Percentiles rank a stretch among this genome's conserved stretches.
phyloP scores from a whole-genome alignment of 2,797 vertebrate species.

The Hippopotamyrus pictus region DNA sequence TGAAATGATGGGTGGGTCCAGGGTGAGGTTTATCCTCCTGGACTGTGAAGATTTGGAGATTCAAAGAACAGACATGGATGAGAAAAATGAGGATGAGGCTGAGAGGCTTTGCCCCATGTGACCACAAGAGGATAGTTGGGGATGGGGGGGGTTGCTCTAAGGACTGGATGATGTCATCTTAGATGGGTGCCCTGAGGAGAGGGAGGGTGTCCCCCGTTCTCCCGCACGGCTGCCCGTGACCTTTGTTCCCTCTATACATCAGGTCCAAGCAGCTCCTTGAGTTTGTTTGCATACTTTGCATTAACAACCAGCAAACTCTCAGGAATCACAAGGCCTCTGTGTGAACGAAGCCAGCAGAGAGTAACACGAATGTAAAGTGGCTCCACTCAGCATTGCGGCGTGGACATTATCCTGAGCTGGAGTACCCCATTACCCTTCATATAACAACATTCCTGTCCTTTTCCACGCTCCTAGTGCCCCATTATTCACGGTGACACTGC shows the following conservation, averaged over 20 bases:
- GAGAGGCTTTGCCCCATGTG: background rate
- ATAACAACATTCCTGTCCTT: slow-evolving; percentile 24
- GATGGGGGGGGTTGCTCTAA: slow-evolving; percentile 30
- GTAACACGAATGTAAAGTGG: slow-evolving; percentile 8
- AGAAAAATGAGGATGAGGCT: background rate
- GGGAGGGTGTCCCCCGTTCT: slow-evolving; percentile 38
- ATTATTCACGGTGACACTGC: background rate
- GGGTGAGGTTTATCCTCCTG: background rate
- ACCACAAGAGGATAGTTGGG: slow-evolving; percentile 32
- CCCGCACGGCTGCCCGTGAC: slow-evolving; percentile 50
- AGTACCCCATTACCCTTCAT: slow-evolving; percentile 25
- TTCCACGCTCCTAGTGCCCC: background rate
- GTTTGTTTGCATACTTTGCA: slow-evolving; percentile 23
- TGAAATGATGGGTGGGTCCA: background rate
- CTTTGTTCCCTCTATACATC: background rate
- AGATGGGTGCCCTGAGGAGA: slow-evolving; percentile 37
- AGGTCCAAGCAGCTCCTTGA: background rate
- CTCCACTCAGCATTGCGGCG: slow-evolving; percentile 34
- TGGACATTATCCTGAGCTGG: slow-evolving; percentile 33
- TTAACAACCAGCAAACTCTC: slow-evolving; percentile 14
- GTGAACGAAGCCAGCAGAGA: slow-evolving; percentile 20
- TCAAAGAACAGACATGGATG: no score
- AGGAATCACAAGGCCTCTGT: background rate
- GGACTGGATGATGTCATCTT: slow-evolving; percentile 29
- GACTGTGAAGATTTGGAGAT: background rate